Conservation (phyloP, 2,797 vertebrate genomes). For the Rousettus madagascariensis region DNA sequence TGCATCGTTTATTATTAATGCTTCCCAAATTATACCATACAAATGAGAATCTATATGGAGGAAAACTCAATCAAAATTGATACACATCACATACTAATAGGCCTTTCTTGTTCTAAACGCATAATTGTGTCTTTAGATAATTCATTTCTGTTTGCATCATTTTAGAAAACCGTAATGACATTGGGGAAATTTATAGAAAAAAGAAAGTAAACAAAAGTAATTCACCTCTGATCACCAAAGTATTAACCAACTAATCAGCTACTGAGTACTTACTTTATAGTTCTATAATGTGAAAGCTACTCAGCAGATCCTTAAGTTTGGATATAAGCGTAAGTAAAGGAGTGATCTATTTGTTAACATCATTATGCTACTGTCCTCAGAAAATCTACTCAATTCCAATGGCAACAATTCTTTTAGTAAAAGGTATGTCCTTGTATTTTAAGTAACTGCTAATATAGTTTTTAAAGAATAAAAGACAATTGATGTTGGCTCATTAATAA, state of each 20-base stretch:
- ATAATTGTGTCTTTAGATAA: neutral
- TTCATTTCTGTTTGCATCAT: neutral
- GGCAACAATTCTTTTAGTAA: neutral
- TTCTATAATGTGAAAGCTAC: neutral
- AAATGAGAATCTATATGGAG: neutral
- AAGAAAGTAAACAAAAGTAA: neutral
- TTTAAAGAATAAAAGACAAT: slow-evolving; percentile 32
- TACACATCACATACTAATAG: neutral
- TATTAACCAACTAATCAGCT: neutral
- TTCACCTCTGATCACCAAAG: neutral
- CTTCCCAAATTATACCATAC: neutral
- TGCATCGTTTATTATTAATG: slow-evolving; percentile 45
- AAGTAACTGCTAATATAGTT: neutral
- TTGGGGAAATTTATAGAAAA: neutral
- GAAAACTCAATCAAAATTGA: neutral
- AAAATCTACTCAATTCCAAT: slow-evolving; percentile 28
- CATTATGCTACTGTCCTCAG: neutral
- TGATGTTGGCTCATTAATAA: neutral
- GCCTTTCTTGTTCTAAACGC: neutral
- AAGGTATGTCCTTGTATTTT: neutral
- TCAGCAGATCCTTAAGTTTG: neutral
- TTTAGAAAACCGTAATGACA: neutral
- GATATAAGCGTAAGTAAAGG: neutral
- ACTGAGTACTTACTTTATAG: neutral
- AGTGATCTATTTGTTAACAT: slow-evolving; percentile 16